Base-by-base conservation (phyloP, 1,140 invertebrate genomes). In the Ectropis grisescens region DNA sequence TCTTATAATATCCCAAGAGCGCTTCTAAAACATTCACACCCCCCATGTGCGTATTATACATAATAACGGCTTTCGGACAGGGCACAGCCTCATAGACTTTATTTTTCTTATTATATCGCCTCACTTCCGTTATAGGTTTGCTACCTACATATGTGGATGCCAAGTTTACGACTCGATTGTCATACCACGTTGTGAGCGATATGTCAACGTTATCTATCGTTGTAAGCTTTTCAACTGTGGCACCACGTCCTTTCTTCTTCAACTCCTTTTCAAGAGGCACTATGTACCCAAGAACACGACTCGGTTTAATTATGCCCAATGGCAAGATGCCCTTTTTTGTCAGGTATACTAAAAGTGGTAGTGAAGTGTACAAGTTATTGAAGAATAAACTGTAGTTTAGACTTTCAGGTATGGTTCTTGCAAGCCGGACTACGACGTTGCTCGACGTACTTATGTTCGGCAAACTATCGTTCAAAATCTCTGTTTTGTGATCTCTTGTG, bases 341-440 rank as follows among this genome's bases (percentile, higher is more conserved):
- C 15, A 58, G 33, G 14, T 43, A 47, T 29, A 37, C 32, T 13
- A 54, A 10, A 8, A 64, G 29, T 27, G 23, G 27, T 8, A 51
- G 19, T 10, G 33, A 44, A 13, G 56, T 60, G 35, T 47, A 62
- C 13, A 45, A 66, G 16, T 66, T 66, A 26, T 60, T 47, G 33
- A 60, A 64, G 45, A 38, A 64, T n/a, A 60, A 22, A 33, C 36
- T 39, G 25, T 43, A 52, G 16, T 61, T 54, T 11, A 33, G 14
- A 27, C 34, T 10, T 13, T 12, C 23, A 13, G 41, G 41, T 13
- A 44, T 27, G 1, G 2, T 24, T 2, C 31, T 29, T 1, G 35
- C 13, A 9, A 38, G 12, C 15, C 28, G 22, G 1, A 38, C 24
- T 10, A 42, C 40, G 0, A 38, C 23, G 14, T 44, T 44, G n/a